phyloP scores from a whole-genome alignment of 2,113 vertebrate species.

The Mirounga angustirostris region DNA sequence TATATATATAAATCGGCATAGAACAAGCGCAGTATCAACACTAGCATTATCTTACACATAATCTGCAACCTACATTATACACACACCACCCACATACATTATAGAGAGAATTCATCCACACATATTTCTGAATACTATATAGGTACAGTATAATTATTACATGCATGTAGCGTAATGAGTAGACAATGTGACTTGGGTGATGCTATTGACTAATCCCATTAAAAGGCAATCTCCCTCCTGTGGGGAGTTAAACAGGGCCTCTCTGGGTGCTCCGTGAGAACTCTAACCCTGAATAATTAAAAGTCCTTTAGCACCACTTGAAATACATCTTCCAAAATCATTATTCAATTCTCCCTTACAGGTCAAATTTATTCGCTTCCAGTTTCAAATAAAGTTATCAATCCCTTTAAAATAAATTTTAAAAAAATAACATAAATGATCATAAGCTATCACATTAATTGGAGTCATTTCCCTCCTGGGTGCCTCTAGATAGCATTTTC shows the following conservation, averaged over 20 bases:
- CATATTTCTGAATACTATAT: not conserved
- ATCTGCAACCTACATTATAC: not conserved
- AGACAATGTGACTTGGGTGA: conserved; percentile 41
- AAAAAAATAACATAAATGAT: conserved; percentile 64
- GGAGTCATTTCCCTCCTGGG: conserved; percentile 28
- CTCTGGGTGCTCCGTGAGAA: not conserved
- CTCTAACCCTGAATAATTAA: conserved; percentile 68
- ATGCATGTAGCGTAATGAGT: not conserved
- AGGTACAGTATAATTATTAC: not conserved
- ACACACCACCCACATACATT: not conserved
- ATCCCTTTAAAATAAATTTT: conserved; percentile 12
- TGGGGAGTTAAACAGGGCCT: conserved; percentile 45
- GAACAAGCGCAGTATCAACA: not conserved
- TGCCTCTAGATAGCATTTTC: not conserved
- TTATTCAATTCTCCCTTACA: conserved; percentile 34
- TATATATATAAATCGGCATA: not conserved
- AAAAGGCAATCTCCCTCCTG: conserved; percentile 60
- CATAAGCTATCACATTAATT: conserved; percentile 57
- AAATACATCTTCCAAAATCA: conserved; percentile 54
- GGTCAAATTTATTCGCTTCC: conserved; percentile 56
- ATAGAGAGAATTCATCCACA: not conserved
- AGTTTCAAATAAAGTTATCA: conserved; percentile 67
- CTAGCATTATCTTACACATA: not conserved
- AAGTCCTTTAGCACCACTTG: conserved; percentile 51
- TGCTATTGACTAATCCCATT: conserved; percentile 55